Evolutionary conservation across 2,113 vertebrate genomes (phyloP), one percentile per base, ranked within the genome.

Genomic region (Regulus satrapa): DNA sequence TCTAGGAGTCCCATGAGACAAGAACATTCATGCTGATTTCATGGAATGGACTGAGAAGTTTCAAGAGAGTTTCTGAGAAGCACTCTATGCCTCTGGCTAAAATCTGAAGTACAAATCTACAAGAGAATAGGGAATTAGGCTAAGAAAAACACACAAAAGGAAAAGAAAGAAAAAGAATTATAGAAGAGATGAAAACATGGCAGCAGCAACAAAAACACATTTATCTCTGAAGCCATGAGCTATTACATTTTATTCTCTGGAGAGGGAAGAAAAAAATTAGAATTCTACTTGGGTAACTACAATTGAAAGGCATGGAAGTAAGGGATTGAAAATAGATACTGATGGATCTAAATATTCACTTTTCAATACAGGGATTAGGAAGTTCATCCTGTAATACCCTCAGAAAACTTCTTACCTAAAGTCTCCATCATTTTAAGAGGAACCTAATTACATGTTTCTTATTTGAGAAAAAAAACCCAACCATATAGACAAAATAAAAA

Each of bases 61-160:
- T 96, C 91, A 85, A 81, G 89, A 88, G 74, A 38, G 46, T 93
- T 55, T 89, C 75, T 84, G 75, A 94, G 89, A 92, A 95, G 56
- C 59, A 80, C 79, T 95, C 89, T 32, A 24, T 89, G 94, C 89
- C 24, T 38, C 91, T 91, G 83, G 89, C 95, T 95, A 89, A 94
- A 95, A 93, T 71, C 64, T 72, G 85, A 95, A 92, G 61, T 61
- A 78, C 79, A 93, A 79, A 92, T 92, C 67, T 91, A 89, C 87
- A 89, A 79, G 66, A 78, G 73, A 94, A 92, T 61, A 77, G 92
- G 92, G 80, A 95, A 81, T 95, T 83, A 93, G 43, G 64, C n/a
- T 76, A 81, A 93, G 72, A 46, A 56, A 67, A 85, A 88, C 10
- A 26, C 62, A 55, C 7, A 32, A 25, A 46, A 68, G 67, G 9